Percentiles rank a stretch among this genome's conserved stretches.
Conservation (phyloP, 64 coral and sea anemone genomes). For the Cladopsammia gracilis region DNA sequence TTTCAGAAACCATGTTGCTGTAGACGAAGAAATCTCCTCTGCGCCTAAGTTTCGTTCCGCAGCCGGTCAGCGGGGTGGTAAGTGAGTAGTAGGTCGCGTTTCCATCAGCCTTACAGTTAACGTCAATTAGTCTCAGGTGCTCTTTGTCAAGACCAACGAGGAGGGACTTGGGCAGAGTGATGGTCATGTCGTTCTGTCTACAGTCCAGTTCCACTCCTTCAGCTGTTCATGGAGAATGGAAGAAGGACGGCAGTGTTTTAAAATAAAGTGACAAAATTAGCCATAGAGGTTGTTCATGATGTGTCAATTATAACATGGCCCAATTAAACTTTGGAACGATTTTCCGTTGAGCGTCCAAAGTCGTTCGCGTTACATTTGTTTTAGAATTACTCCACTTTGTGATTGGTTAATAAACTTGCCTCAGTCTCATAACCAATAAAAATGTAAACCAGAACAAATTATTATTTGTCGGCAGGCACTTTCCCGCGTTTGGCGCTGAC, state of each 20-base stretch:
- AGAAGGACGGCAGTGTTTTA: not conserved
- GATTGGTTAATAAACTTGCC: too few relatives aligned
- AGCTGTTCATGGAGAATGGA: constrained; percentile 46
- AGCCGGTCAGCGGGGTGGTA: constrained; percentile 54
- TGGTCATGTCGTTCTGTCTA: constrained; percentile 81
- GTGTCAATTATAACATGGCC: too few relatives aligned
- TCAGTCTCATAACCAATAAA: too few relatives aligned
- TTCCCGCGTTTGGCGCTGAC: too few relatives aligned
- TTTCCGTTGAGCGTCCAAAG: too few relatives aligned
- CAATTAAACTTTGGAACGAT: too few relatives aligned
- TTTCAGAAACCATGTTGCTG: constrained; percentile 84
- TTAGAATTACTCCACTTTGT: too few relatives aligned
- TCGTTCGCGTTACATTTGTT: too few relatives aligned
- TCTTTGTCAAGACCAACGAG: constrained; percentile 72
- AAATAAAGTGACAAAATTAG: not conserved
- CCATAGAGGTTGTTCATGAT: too few relatives aligned
- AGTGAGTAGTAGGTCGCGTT: constrained; percentile 81
- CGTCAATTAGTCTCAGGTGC: constrained; percentile 76
- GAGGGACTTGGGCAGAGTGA: constrained; percentile 80
- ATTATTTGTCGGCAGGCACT: too few relatives aligned
- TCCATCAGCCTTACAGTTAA: constrained; percentile 60
- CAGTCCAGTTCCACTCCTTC: constrained; percentile 71
- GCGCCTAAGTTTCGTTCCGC: constrained; percentile 71
- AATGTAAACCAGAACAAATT: too few relatives aligned
- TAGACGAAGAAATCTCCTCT: constrained; percentile 72